Base-by-base conservation (phyloP, 2,113 vertebrate species). In the Syngnathoides biaculeatus region DNA sequence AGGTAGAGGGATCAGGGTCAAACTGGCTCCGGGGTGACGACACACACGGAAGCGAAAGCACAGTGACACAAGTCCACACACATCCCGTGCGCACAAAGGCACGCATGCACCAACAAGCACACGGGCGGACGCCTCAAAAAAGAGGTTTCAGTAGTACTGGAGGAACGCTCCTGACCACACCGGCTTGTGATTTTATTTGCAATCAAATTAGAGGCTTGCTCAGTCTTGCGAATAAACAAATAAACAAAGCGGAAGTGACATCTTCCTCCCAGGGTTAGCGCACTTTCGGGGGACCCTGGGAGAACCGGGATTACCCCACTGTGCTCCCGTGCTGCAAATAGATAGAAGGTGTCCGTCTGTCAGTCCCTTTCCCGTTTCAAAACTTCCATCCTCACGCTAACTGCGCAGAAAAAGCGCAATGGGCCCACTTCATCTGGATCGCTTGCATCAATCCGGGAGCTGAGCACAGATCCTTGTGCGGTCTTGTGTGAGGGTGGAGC, bases 1-100 rank as follows among this genome's bases (percentile, higher is more conserved):
- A 87, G 89, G 88, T 91, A 85, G 0, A 77, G 78, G 85, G 45
- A 82, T 89, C 87, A 81, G 83, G 83, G 86, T 80, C 80, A 89
- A 73, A 71, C 65, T 75, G 84, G 80, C 81, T 84, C 79, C 79
- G 84, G 78, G 82, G 79, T 83, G 27, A 30, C 71, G 27, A 61
- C 42, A 67, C 15, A 66, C n/a, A 8, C 17, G 20, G 45, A 19
- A 1, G 17, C 45, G 6, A 35, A 6, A 3, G 30, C 30, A 35
- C 30, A 35, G 30, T 6, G 30, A 35, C 30, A 71, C 64, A 39
- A 65, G 60, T 78, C 75, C 60, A 77, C 45, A 47, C 52, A 42
- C 59, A 45, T 42, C 50, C 50, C 20, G 24, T 47, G 12, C 20
- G 20, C 65, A 42, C 59, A 65, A 55, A 81, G 38, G 68, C 71